These are phyloP conservation scores for Habropoda laboriosa DNA, from an alignment of 1,140 invertebrate species.

Conservation along the genomic window DNA sequence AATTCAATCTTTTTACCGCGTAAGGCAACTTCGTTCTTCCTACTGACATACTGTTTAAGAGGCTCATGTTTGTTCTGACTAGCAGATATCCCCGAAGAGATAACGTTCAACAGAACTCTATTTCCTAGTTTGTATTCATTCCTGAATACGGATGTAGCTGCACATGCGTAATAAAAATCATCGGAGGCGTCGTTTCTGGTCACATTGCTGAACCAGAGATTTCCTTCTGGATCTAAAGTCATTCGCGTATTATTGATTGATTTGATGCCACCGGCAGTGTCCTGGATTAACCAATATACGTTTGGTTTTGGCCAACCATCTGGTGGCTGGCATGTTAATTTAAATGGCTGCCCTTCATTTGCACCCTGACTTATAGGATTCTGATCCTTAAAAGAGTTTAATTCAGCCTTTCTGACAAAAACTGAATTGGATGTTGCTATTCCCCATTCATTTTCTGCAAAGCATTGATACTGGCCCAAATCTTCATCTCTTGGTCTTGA, in stretches of 20 bases:
- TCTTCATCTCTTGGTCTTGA: constrained; percentile 94
- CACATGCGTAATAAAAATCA: constrained; percentile 93
- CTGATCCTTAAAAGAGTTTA: constrained; percentile 95
- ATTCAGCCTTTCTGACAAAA: constrained; percentile 95
- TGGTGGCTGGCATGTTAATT: constrained; percentile 93
- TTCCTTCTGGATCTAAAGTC: constrained; percentile 96
- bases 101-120: constrained; percentile 89
- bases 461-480: constrained; percentile 98
- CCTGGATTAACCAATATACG: constrained; percentile 96
- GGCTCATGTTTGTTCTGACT: constrained; percentile 90
- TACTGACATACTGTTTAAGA: constrained; percentile 90
- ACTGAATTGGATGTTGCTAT: constrained; percentile 96
- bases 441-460: constrained; percentile 97
- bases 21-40: constrained; percentile 92
- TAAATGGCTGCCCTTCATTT: constrained; percentile 93
- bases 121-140: constrained; percentile 96
- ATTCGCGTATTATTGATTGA: constrained; percentile 96
- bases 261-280: constrained; percentile 89
- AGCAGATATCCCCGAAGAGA: constrained; percentile 88
- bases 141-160: constrained; percentile 92
- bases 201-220: constrained; percentile 96
- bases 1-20: constrained; percentile 91
- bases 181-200: constrained; percentile 91
- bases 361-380: constrained; percentile 85
- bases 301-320: constrained; percentile 97